phyloP scores from a whole-genome alignment of 2,888 invertebrate species.

The Gonocerus acuteangulatus region DNA sequence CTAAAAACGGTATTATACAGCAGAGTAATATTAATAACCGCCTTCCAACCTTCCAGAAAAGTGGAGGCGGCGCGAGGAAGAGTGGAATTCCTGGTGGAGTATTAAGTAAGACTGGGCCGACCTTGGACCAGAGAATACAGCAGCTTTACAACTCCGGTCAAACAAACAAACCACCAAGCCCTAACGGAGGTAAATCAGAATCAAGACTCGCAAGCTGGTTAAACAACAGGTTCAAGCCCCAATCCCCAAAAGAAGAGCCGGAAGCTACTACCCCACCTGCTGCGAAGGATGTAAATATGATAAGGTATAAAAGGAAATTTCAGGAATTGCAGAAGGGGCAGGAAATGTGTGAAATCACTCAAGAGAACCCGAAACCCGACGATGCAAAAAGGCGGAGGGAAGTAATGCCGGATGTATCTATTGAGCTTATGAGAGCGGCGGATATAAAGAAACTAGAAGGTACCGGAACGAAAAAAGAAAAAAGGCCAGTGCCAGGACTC shows the following conservation, averaged over 20 bases:
- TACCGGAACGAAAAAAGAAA: slow-evolving; percentile 23
- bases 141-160: slow-evolving; percentile 29
- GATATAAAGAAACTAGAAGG: slow-evolving; percentile 30
- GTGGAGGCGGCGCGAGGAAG: slow-evolving; percentile 11
- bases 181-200: slow-evolving; percentile 15
- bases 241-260: slow-evolving; percentile 5
- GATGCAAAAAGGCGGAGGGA: slow-evolving; percentile 37
- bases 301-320: slow-evolving; percentile 35
- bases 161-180: slow-evolving; percentile 19
- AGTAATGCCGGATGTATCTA: slow-evolving; percentile 39
- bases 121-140: slow-evolving; percentile 33
- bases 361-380: slow-evolving; percentile 33
- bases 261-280: slow-evolving; percentile 7
- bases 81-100: slow-evolving; percentile 28
- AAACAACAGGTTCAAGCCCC: slow-evolving; percentile 32
- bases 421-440: slow-evolving; percentile 37
- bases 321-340: slow-evolving; percentile 32
- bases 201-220: slow-evolving; percentile 34
- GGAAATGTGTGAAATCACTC: slow-evolving; percentile 32
- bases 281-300: slow-evolving; percentile 32
- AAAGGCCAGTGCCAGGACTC: slow-evolving; percentile 34
- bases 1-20: slow-evolving; percentile 11
- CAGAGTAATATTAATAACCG: slow-evolving; percentile 27
- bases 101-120: slow-evolving; percentile 29
- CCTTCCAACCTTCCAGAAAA: slow-evolving; percentile 25